Evolutionary conservation across 2,797 vertebrate species (phyloP).

Genomic region (Molothrus aeneus): DNA sequence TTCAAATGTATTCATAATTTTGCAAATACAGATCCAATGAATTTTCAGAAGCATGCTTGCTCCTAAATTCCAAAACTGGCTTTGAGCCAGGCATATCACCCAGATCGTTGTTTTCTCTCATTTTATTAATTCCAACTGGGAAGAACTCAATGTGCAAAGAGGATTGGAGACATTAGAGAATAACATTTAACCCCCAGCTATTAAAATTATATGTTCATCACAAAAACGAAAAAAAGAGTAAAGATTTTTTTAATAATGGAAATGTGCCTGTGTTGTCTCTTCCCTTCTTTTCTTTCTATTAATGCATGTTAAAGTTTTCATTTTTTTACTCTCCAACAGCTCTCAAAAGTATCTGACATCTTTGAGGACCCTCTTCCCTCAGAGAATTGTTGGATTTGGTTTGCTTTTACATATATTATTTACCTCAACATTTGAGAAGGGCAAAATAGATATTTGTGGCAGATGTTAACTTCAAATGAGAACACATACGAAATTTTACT

Average conservation of each 20-base stretch:
- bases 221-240: not conserved
- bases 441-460: not conserved
- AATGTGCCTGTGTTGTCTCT: not conserved
- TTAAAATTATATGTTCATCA: not conserved
- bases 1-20: not conserved
- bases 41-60: not conserved
- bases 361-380: not conserved
- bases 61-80: not conserved
- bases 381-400: not conserved
- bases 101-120: not conserved
- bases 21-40: not conserved
- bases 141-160: not conserved
- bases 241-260: not conserved
- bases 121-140: not conserved
- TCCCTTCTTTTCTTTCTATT: not conserved
- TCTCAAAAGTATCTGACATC: not conserved
- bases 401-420: not conserved
- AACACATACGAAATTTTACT: not conserved
- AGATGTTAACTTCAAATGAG: not conserved
- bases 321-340: not conserved
- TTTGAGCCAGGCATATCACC: not conserved
- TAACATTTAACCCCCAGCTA: not conserved
- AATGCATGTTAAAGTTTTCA: not conserved
- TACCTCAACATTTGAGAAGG: not conserved
- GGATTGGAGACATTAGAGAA: not conserved